A percentile compares a stretch with the other conserved stretches of the same genome.
Conservation (phyloP, 2,113 vertebrate genomes). For the Euleptes europaea region DNA sequence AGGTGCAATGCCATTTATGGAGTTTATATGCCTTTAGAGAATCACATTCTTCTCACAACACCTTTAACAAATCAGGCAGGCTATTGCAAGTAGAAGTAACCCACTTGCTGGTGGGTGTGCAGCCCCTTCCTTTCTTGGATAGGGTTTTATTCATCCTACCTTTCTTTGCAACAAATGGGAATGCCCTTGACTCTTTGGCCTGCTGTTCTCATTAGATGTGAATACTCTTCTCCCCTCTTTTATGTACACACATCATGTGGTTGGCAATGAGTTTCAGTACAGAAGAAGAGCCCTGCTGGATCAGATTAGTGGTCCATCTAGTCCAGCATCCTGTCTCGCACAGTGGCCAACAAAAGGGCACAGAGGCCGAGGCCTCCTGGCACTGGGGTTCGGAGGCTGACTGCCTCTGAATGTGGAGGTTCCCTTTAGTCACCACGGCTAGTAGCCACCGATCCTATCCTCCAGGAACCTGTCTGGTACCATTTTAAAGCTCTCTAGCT, state of each 20-base stretch:
- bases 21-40: conserved; percentile 10
- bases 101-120: not conserved
- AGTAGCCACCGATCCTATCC: no score
- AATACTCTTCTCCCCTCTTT: not conserved
- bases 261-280: not conserved
- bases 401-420: no score
- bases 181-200: not conserved
- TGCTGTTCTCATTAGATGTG: not conserved
- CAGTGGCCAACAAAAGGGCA: no score
- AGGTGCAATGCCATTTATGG: not conserved
- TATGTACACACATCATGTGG: rapidly evolving
- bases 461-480: no score
- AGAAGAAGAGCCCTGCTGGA: no score
- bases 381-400: no score
- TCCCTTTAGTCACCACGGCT: no score
- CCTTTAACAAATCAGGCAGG: conserved; percentile 6
- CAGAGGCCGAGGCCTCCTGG: no score
- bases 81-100: conserved; percentile 16
- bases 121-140: not conserved
- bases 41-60: not conserved
- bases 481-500: no score
- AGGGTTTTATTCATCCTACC: not conserved
- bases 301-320: no score
- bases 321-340: no score
- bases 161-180: not conserved